Base-by-base conservation (phyloP, 1,140 invertebrate species). In the Hirudo medicinalis region DNA sequence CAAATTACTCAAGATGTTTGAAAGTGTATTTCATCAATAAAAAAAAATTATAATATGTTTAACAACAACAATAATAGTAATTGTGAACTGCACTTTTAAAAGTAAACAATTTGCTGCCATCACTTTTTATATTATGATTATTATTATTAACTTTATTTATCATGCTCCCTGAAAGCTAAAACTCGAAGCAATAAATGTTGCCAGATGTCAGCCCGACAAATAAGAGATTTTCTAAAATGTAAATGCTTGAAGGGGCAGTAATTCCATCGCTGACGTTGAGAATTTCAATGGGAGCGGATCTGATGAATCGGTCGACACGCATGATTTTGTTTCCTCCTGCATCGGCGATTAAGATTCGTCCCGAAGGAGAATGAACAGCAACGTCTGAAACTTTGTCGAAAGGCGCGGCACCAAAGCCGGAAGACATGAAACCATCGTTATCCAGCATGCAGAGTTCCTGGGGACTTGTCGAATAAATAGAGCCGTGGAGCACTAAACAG, bases 191-290 rank as follows among this genome's bases (percentile, higher is more conserved):
- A 9, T 20, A 25, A 25, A 63, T 63, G 22, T 22, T 63, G 8
- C 57, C 57, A 25, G 57, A 63, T 13, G 29, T 63, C 57, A 63
- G 57, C 1, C 57, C 57, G 5, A 63, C 57, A 63, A 63, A 63
- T 15, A 63, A 13, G 22, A 25, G 20, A 63, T 32, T 32, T 63
- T 63, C 6, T 13, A 25, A 22, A 15, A 63, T 20, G 57, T 63
- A 63, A n/a, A 63, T 63, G 8, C 29, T 63, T 8, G 29, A 22
- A 32, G 57, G 57, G 20, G 22, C 29, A 63, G 29, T 25, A 25
- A 63, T 63, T 63, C 57, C 57, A 63, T 63, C 29, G 11, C 29
- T 32, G 29, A 32, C 29, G 29, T 63, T 63, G 22, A 63, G 29
- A 63, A 63, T 63, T 63, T 63, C 57, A 13, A 22, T 13, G 19